phyloP scores from a whole-genome alignment of 1,140 invertebrate species.

The Zaprionus ornatus region DNA sequence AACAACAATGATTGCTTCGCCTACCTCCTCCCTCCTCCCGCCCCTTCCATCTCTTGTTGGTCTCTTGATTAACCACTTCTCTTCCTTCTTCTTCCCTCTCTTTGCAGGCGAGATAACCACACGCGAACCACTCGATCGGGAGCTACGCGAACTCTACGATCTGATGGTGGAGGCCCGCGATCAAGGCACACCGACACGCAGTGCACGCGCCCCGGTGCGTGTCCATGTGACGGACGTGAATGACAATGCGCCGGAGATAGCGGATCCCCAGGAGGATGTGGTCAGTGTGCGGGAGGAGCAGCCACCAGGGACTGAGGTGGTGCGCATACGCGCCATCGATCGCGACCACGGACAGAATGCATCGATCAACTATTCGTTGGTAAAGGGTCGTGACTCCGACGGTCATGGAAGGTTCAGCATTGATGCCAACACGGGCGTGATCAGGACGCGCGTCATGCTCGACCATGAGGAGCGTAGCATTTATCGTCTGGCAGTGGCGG shows the following conservation, averaged over 20 bases:
- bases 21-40: not conserved
- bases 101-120: conserved; percentile 93
- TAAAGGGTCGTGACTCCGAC: conserved; percentile 93
- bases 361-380: conserved; percentile 93
- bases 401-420: conserved; percentile 93
- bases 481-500: conserved; percentile 93
- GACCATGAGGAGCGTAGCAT: conserved; percentile 95
- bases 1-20: conserved; percentile 33
- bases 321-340: conserved; percentile 93
- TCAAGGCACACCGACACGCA: conserved; percentile 91
- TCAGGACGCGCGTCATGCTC: conserved; percentile 93
- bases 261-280: conserved; percentile 93
- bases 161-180: conserved; percentile 93
- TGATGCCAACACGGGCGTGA: conserved; percentile 93
- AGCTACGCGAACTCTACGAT: conserved; percentile 90
- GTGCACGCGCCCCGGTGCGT: conserved; percentile 89
- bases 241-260: conserved; percentile 94
- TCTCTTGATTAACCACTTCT: not conserved
- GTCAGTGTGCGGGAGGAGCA: conserved; percentile 95
- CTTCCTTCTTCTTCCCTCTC: not conserved
- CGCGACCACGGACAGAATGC: conserved; percentile 94
- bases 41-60: not conserved
- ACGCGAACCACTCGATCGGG: conserved; percentile 92
- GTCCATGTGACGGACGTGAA: conserved; percentile 93
- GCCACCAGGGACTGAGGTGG: conserved; percentile 92